phyloP scores from a whole-genome alignment of 2,888 invertebrate genomes.

The Tetragnatha montana region DNA sequence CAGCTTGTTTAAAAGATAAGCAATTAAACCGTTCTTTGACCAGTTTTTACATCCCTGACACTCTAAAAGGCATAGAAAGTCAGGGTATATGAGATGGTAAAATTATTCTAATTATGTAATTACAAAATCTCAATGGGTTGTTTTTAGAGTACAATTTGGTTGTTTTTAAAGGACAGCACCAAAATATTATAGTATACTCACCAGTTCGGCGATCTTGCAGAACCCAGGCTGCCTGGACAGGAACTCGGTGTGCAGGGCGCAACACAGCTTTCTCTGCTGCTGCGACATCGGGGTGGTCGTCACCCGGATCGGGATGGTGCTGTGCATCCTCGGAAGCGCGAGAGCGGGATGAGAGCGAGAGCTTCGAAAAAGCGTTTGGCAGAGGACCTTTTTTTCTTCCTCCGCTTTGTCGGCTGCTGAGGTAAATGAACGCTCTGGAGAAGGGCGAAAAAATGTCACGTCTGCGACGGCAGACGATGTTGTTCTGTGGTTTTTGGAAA shows the following conservation, averaged over 20 bases:
- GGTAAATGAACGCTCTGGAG: slow-evolving; percentile 12
- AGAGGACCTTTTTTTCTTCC: background rate
- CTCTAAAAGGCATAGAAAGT: no score
- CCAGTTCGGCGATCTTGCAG: slow-evolving; percentile 85
- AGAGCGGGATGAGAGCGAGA: background rate
- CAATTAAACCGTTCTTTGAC: no score
- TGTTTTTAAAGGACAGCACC: no score
- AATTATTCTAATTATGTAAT: no score
- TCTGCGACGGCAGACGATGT: background rate
- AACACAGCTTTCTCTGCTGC: slow-evolving; percentile 77
- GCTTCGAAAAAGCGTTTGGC: background rate
- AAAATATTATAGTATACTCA: no score
- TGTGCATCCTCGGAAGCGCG: slow-evolving; percentile 23
- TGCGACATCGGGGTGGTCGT: background rate
- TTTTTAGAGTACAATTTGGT: no score
- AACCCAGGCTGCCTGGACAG: slow-evolving; percentile 84
- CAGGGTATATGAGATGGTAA: no score
- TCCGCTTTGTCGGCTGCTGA: background rate
- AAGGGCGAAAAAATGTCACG: background rate
- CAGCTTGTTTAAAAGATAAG: no score
- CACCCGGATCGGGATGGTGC: slow-evolving; percentile 25
- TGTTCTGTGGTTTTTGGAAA: no score
- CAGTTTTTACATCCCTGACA: no score
- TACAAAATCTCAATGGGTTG: no score
- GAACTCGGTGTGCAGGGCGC: slow-evolving; percentile 87